Evolutionary conservation across 2,113 vertebrate species (phyloP).

Genomic region (Antigone vipio): DNA sequence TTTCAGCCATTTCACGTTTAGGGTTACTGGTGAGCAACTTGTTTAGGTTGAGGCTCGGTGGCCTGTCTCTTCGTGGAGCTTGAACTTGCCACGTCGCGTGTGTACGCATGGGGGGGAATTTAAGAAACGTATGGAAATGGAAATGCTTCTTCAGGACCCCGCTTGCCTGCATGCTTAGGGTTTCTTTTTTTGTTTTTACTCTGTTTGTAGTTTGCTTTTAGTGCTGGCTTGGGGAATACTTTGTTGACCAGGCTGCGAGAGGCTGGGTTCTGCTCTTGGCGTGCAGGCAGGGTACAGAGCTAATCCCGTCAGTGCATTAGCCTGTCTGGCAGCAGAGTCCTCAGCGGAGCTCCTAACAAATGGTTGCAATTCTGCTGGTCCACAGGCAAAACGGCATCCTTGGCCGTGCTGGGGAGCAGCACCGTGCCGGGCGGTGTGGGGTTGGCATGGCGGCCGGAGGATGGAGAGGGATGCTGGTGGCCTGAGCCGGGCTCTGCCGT

Average conservation of each 20-base stretch:
- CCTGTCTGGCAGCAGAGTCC: background rate
- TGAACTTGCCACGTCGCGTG: rapidly evolving
- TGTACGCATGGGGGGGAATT: rapidly evolving
- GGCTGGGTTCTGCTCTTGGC: background rate
- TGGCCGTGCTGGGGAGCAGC: background rate
- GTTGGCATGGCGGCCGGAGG: background rate
- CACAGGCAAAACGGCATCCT: rapidly evolving
- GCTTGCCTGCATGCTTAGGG: rapidly evolving
- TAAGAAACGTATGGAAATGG: rapidly evolving
- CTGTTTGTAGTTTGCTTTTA: background rate
- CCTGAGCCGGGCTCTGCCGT: background rate
- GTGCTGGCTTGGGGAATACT: background rate
- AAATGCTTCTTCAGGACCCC: background rate
- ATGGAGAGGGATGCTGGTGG: background rate
- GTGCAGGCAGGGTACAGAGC: rapidly evolving
- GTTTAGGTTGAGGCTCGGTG: rapidly evolving
- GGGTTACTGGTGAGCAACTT: background rate
- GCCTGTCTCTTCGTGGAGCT: background rate
- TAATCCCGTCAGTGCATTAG: background rate
- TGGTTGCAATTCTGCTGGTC: rapidly evolving
- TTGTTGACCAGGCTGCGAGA: background rate
- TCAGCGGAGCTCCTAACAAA: rapidly evolving
- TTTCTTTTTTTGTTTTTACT: background rate
- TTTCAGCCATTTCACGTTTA: rapidly evolving
- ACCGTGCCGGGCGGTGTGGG: rapidly evolving